Conservation (phyloP, 1,140 invertebrate genomes). For the Bombus consobrinus region DNA sequence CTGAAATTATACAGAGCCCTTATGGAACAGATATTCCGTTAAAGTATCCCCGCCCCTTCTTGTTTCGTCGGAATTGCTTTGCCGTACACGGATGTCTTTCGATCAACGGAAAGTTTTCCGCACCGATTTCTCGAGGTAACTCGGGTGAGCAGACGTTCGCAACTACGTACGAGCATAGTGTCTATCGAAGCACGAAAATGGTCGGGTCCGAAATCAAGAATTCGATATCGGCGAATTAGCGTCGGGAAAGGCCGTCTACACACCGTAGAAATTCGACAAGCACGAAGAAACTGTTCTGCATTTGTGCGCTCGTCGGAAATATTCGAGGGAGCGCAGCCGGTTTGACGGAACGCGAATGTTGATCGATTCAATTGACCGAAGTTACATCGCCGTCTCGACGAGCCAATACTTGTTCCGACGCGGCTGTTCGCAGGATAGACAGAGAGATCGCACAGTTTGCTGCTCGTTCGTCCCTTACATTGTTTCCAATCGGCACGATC, state of each 20-base stretch:
- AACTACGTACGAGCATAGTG: not conserved
- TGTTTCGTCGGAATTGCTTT: too few relatives aligned
- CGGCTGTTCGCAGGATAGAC: not conserved
- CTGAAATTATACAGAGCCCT: not conserved
- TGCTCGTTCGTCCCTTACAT: constrained; percentile 1
- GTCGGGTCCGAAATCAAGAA: constrained; percentile 34
- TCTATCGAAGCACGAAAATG: not conserved
- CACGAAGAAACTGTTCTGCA: constrained; percentile 26
- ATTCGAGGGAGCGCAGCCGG: constrained; percentile 39
- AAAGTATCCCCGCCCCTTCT: not conserved
- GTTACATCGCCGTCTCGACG: constrained; percentile 37
- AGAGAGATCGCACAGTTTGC: constrained; percentile 9
- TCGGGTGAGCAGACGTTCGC: too few relatives aligned
- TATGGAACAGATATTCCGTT: too few relatives aligned
- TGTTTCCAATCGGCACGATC: constrained; percentile 23
- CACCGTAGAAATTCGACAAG: not conserved
- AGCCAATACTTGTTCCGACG: constrained; percentile 52
- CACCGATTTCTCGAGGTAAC: too few relatives aligned
- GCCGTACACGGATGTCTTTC: not conserved
- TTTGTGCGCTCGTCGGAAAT: constrained; percentile 35
- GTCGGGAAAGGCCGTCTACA: constrained; percentile 5
- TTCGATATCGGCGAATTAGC: constrained; percentile 40
- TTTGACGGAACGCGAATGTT: constrained; percentile 61
- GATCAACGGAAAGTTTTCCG: not conserved
- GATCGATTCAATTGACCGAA: constrained; percentile 61